Evolutionary conservation across 2,797 vertebrate species (phyloP).

Genomic region (Fratercula arctica): DNA sequence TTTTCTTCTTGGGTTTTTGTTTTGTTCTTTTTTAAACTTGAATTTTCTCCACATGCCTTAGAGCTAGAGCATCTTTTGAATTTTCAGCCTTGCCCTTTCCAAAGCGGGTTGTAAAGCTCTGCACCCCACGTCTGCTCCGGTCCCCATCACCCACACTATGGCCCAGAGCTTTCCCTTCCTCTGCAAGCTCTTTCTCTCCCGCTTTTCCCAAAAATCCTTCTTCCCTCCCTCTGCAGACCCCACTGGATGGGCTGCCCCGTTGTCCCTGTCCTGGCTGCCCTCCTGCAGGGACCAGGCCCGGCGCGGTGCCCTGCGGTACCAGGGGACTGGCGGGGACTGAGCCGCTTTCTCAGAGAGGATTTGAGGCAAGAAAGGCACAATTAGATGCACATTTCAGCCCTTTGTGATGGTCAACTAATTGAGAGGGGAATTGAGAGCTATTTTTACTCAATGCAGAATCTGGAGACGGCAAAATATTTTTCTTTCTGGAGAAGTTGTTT

Average conservation of each 20-base stretch:
- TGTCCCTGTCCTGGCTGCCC: background rate
- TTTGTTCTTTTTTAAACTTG: background rate
- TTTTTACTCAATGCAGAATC: background rate
- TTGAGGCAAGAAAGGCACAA: background rate
- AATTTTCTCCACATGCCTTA: background rate
- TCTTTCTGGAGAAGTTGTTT: background rate
- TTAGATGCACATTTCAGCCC: background rate
- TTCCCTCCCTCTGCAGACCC: background rate
- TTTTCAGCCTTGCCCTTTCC: background rate
- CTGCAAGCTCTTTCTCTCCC: background rate
- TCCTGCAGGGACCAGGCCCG: background rate
- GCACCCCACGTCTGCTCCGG: background rate
- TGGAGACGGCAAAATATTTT: slow-evolving; percentile 19
- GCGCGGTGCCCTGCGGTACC: fast-evolving
- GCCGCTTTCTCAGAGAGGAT: background rate
- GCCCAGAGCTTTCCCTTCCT: background rate
- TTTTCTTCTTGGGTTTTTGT: background rate
- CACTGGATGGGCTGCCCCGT: background rate
- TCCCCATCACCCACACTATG: fast-evolving
- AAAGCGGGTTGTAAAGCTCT: fast-evolving
- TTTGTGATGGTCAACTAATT: background rate
- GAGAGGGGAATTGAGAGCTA: background rate
- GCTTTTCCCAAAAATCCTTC: background rate
- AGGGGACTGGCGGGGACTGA: background rate
- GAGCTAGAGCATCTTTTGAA: background rate